Evolutionary conservation across 2,888 invertebrate species (phyloP).

Genomic region (Chouioia cunea): DNA sequence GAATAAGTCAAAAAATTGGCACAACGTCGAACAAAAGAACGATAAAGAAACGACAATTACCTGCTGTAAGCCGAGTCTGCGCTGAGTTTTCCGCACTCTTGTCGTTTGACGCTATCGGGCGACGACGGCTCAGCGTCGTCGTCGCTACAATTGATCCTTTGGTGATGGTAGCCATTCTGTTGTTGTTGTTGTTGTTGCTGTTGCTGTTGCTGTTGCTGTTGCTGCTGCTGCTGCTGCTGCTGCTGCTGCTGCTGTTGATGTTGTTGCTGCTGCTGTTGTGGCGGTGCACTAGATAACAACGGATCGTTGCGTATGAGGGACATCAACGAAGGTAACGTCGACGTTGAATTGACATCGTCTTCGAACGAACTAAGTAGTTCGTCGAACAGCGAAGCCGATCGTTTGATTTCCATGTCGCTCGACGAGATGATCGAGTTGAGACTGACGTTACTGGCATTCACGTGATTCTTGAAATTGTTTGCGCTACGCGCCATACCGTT

Average conservation of each 20-base stretch:
- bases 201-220: no score
- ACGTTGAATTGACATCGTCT: slow-evolving; percentile 71
- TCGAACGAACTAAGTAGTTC: slow-evolving; percentile 79
- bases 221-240: no score
- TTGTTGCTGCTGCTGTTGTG: slow-evolving; percentile 16
- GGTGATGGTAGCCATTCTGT: slow-evolving; percentile 17
- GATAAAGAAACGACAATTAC: slow-evolving; percentile 68
- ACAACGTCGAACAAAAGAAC: slow-evolving; percentile 1
- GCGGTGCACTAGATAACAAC: slow-evolving; percentile 58
- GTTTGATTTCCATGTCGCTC: slow-evolving; percentile 59
- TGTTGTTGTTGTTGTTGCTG: no score
- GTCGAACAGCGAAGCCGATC: slow-evolving; percentile 70
- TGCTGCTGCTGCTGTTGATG: no score
- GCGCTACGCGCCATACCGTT: slow-evolving; percentile 37
- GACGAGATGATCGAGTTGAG: slow-evolving; percentile 61
- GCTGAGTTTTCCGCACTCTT: slow-evolving; percentile 65
- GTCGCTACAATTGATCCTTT: slow-evolving; percentile 53
- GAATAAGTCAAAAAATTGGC: background rate
- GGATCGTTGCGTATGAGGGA: slow-evolving; percentile 64
- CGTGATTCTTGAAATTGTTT: slow-evolving; percentile 47
- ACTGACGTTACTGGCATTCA: slow-evolving; percentile 59
- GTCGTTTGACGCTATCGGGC: slow-evolving; percentile 62
- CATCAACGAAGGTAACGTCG: slow-evolving; percentile 69
- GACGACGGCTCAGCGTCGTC: slow-evolving; percentile 63
- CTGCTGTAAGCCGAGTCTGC: slow-evolving; percentile 89